Evolutionary conservation across 2,113 vertebrate genomes (phyloP).

Genomic region (Crotalus tigris): DNA sequence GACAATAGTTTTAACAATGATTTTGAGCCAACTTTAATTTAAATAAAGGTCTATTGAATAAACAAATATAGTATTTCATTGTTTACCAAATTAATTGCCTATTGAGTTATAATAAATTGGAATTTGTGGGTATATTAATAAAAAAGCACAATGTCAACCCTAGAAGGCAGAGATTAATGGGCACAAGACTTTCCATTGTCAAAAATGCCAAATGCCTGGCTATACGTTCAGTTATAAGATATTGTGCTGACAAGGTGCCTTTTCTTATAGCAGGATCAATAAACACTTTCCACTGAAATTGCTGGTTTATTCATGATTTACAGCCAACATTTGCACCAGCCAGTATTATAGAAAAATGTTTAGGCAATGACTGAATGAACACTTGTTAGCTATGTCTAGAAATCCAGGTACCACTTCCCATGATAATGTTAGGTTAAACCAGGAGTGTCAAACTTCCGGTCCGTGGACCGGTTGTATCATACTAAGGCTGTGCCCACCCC

Average conservation of each 20-base stretch:
- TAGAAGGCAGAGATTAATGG: neutral
- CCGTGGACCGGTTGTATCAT: no score
- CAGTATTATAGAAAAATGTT: neutral
- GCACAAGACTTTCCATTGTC: neutral
- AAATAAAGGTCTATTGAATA: neutral
- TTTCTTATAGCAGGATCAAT: neutral
- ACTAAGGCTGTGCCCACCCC: no score
- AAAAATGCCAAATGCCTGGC: neutral
- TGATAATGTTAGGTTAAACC: neutral
- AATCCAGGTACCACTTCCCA: neutral
- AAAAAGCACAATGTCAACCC: neutral
- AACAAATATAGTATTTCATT: neutral
- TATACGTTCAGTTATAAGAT: neutral
- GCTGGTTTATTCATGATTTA: neutral
- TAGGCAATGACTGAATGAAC: neutral
- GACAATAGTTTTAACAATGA: neutral
- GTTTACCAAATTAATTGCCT: conserved; percentile 8
- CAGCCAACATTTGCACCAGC: neutral
- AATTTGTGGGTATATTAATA: neutral
- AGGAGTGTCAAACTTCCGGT: neutral
- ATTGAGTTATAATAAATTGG: neutral
- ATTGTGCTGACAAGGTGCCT: neutral
- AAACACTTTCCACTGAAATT: neutral
- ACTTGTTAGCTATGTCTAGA: neutral
- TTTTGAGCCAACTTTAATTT: neutral